Evolutionary conservation across 1,140 invertebrate species (phyloP), one percentile per base, ranked within the genome.

Genomic region (Bursaphelenchus mucronatus): DNA sequence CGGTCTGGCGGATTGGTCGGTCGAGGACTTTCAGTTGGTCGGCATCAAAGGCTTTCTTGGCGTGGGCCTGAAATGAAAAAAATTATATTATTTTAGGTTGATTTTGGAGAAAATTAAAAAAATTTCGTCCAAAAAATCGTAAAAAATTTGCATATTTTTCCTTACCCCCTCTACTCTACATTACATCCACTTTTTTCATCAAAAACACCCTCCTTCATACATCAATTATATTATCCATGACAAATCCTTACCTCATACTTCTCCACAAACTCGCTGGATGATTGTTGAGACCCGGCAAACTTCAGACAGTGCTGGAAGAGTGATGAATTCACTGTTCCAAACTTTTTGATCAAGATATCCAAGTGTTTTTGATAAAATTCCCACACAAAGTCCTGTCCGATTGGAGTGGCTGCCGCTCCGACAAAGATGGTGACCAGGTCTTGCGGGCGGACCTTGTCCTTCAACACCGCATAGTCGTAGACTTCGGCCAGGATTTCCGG

Each of bases 391-490:
- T 92, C 87, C 0, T 92, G 92, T 62, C 86, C 83, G 15, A 55
- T 70, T 1, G 61, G 65, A 13, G 57, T 30, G 13, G 51, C 44
- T 8, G 53, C 30, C 63, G 88, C 86, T 0, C 76, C 74, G 0
- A 89, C 88, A 4, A 92, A 89, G 0, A 93, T 88, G 81, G 90
- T 91, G 0, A 92, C 87, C 0, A 90, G 88, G 79, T 96, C 92
- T 82, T 96, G 92, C 8, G 89, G n/a, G 40, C 91, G 85, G 0
- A 97, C 92, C 82, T 95, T 90, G 70, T 90, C 88, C n/a, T 91
- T 85, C 0, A 96, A 83, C n/a, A 92, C 89, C 75, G 87, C 73
- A n/a, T 76, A 77, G 1, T 74, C 39, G 40, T 61, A 74, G 43
- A 67, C 50, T 6, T 39, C n/a, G 7, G 86, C 84, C 47, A 94